A percentile compares a stretch with the other conserved stretches of the same genome.
Evolutionary conservation across 1,140 invertebrate genomes (phyloP).

Genomic region (Holcopasites calliopsidis): DNA sequence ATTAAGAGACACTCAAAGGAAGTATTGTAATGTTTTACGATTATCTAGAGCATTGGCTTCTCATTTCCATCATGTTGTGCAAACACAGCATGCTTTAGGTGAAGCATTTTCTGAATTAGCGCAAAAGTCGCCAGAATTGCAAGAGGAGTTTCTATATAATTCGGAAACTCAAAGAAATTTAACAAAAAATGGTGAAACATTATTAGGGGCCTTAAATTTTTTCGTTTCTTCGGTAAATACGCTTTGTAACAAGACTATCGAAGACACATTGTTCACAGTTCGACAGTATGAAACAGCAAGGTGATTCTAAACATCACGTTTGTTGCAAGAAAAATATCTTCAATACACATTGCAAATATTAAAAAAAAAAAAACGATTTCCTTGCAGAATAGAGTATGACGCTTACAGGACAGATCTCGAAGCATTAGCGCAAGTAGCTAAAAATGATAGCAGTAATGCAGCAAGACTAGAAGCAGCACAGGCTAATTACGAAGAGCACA

Average conservation of each 20-base stretch:
- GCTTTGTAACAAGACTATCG: conserved; percentile 97
- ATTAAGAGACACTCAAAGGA: conserved; percentile 95
- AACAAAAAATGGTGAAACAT: conserved; percentile 95
- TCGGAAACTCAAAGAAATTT: conserved; percentile 96
- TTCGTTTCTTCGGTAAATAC: conserved; percentile 97
- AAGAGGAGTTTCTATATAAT: conserved; percentile 97
- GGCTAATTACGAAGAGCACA: conserved; percentile 90
- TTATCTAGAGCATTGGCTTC: conserved; percentile 90
- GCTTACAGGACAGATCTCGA: conserved; percentile 97
- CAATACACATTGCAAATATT: not conserved
- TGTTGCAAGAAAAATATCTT: not conserved
- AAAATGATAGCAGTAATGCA: conserved; percentile 81
- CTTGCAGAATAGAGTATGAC: conserved; percentile 95
- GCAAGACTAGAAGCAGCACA: conserved; percentile 89
- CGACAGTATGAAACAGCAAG: conserved; percentile 95
- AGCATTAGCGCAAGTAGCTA: conserved; percentile 84
- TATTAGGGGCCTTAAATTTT: conserved; percentile 95
- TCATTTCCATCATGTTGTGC: conserved; percentile 94
- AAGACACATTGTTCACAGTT: conserved; percentile 96
- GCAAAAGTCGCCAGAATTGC: conserved; percentile 96
- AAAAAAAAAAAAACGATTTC: conserved; percentile 34
- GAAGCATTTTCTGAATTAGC: conserved; percentile 97
- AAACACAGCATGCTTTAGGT: conserved; percentile 90
- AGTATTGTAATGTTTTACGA: conserved; percentile 93
- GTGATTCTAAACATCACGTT: conserved; percentile 75